Percentiles rank a stretch among this genome's conserved stretches.
These are phyloP conservation scores for Lissocephala sabroskyi DNA, from an alignment of 2,888 invertebrate genomes.

Conservation along the genomic window DNA sequence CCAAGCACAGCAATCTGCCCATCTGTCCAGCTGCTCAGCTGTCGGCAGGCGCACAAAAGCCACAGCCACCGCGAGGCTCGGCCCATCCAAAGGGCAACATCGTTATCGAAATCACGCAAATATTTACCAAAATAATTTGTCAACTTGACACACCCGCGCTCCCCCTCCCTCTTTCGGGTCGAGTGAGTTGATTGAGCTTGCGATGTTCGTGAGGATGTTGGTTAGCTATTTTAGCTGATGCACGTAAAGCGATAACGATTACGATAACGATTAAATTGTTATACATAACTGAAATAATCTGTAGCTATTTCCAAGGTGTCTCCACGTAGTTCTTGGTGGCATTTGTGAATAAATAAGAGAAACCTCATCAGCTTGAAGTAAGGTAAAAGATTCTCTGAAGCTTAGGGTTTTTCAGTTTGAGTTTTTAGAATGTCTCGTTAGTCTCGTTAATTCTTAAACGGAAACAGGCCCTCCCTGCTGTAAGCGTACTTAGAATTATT, in stretches of 20 bases:
- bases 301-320: too few relatives aligned
- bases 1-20: not conserved
- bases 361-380: too few relatives aligned
- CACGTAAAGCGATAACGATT: conserved; percentile 3
- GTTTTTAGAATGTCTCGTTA: too few relatives aligned
- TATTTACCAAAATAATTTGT: conserved; percentile 64
- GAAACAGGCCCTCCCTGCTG: too few relatives aligned
- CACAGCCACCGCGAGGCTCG: conserved; percentile 44
- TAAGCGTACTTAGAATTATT: too few relatives aligned
- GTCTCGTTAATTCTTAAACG: too few relatives aligned
- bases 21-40: not conserved
- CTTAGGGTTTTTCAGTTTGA: too few relatives aligned
- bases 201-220: conserved; percentile 16
- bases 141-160: conserved; percentile 39
- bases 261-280: not conserved
- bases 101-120: conserved; percentile 56
- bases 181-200: conserved; percentile 28
- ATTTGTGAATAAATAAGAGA: too few relatives aligned
- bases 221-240: not conserved
- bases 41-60: conserved; percentile 23
- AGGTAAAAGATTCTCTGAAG: too few relatives aligned
- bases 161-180: conserved; percentile 5
- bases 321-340: too few relatives aligned
- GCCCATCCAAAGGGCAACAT: conserved; percentile 37
- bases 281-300: not conserved